phyloP scores from a whole-genome alignment of 2,113 vertebrate genomes.

The Sula dactylatra region DNA sequence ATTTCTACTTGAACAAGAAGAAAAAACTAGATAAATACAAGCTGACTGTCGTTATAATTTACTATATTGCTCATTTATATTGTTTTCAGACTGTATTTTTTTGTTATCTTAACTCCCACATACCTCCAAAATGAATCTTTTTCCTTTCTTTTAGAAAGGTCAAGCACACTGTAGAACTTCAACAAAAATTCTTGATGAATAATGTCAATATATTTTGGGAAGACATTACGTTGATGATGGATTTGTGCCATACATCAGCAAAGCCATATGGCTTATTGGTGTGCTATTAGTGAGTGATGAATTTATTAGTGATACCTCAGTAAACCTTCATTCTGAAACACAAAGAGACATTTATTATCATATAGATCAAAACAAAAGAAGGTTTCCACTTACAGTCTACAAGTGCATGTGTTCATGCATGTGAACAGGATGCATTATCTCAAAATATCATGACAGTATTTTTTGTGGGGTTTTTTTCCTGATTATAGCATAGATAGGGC shows the following conservation, averaged over 20 bases:
- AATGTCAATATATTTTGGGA: neutral
- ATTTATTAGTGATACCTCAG: neutral
- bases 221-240: neutral
- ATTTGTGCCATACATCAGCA: neutral
- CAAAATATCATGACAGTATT: neutral
- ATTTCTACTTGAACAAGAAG: neutral
- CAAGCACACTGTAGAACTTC: neutral
- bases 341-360: neutral
- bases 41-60: neutral
- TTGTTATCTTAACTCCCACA: neutral
- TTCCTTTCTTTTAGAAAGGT: neutral
- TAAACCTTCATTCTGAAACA: neutral
- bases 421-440: neutral
- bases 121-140: neutral
- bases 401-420: neutral
- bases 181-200: neutral
- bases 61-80: neutral
- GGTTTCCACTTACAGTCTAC: neutral
- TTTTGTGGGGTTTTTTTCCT: neutral
- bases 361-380: neutral
- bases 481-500: neutral
- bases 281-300: neutral
- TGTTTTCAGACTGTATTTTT: neutral
- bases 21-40: neutral
- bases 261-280: neutral